Evolutionary conservation across 2,888 invertebrate species (phyloP), one percentile per base, ranked within the genome.

Genomic region (Drosophila infuscata): DNA sequence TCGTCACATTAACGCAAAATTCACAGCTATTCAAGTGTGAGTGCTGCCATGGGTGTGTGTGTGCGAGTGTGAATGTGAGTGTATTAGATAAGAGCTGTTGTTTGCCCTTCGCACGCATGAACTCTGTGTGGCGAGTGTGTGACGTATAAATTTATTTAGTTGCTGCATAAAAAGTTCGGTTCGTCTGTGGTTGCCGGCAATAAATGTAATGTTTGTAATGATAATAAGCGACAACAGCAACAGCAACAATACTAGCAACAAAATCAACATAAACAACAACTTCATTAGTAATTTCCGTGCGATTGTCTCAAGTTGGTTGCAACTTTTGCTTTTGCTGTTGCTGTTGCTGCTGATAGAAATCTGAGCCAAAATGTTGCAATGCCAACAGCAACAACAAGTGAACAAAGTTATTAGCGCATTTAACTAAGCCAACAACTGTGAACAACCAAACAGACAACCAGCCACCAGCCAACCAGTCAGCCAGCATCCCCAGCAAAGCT

Each of bases 381-480:
- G 69, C 80, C 71, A 82, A 49, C 74, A 70, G 56, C 61, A 74
- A 67, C 77, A 82, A 57, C 74, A 70, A 74, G 73, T 89, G 91
- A 90, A 88, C 89, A 81, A 88, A 88, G 91, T 90, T 91, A 88
- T 88, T 88, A 90, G 88, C 89, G 83, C 88, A 82, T 84, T 89
- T 90, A 90, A 84, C 79, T 82, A 78, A 74, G 83, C 72, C 89
- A 89, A 71, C 82, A 81, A 76, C 83, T 76, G 74, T 52, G 61
- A 71, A 69, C 64, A 57, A 65, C 74, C 29, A 38, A 38, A 30
- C 54, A 11, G n/a, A 51, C 30, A n/a, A 38, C 12, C 35, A 32
- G 51, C 41, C 20, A 25, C 25, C 54, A 11, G n/a, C 30, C 30
- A 53, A 30, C 15, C 33, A 41, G 29, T 20, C 20, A 17, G 43